These are phyloP conservation scores for Distichodus sexfasciatus DNA, from an alignment of 2,797 vertebrate genomes.

Conservation along the genomic window DNA sequence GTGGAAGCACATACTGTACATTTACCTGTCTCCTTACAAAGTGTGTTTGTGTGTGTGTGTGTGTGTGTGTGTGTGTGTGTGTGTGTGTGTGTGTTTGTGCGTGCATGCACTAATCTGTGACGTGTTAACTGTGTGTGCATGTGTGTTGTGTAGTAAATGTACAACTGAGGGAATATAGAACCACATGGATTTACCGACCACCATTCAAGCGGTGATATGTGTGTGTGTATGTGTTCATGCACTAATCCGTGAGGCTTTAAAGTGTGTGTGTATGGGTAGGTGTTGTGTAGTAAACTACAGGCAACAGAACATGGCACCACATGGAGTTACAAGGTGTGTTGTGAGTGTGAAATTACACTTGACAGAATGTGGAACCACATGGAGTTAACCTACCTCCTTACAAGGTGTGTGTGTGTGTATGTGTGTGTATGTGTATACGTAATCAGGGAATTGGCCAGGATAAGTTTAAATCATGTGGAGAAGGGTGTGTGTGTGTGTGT, in stretches of 20 bases:
- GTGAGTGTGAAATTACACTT: not conserved
- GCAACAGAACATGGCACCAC: conserved; percentile 45
- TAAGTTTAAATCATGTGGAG: conserved; percentile 23
- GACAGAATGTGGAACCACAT: conserved; percentile 1
- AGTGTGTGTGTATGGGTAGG: not conserved
- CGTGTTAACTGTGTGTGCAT: too few species aligned
- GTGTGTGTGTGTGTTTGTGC: too few species aligned
- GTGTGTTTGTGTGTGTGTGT: conserved; percentile 9
- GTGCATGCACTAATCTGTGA: too few species aligned
- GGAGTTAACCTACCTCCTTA: too few species aligned
- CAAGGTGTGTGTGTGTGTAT: conserved; percentile 12
- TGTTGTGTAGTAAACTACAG: conserved; percentile 6
- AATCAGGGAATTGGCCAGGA: conserved; percentile 4
- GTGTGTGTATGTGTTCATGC: too few species aligned
- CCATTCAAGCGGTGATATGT: too few species aligned
- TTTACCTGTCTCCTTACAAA: too few species aligned
- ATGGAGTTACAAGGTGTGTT: conserved; percentile 28
- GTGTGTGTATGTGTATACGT: not conserved
- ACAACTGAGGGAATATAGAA: too few species aligned
- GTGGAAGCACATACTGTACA: too few species aligned
- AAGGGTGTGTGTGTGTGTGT: conserved; percentile 29
- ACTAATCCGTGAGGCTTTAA: not conserved
- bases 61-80: not conserved
- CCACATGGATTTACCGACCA: too few species aligned
- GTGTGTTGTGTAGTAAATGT: too few species aligned